Percentiles rank a stretch among this genome's conserved stretches.
Conservation (phyloP, 2,888 invertebrate species). For the Caenorhabditis doughertyi region DNA sequence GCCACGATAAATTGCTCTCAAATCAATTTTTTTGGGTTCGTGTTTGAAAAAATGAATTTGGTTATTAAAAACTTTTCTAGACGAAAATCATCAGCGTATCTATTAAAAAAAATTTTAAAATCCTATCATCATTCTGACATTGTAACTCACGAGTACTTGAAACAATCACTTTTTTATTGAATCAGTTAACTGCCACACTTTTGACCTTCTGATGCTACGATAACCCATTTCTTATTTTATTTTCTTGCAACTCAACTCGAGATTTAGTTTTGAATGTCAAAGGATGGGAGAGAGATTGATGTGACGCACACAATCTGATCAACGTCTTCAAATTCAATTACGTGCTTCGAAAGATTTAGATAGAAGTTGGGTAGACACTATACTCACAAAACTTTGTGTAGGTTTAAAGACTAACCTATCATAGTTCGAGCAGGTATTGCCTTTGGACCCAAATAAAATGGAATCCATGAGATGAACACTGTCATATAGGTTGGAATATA, state of each 20-base stretch:
- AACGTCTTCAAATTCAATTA: conserved; percentile 65
- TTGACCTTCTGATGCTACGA: too few species aligned
- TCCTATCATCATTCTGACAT: too few species aligned
- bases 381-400: conserved; percentile 11
- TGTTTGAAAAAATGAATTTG: too few species aligned
- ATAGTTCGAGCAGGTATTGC: conserved; percentile 82
- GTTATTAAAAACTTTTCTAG: too few species aligned
- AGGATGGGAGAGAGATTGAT: conserved; percentile 47
- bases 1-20: too few species aligned
- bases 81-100: too few species aligned
- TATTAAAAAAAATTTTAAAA: too few species aligned
- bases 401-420: conserved; percentile 73
- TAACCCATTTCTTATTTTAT: conserved; percentile 5
- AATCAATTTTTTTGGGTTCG: too few species aligned
- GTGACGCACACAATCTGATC: conserved; percentile 62
- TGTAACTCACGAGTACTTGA: too few species aligned
- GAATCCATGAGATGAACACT: conserved; percentile 83
- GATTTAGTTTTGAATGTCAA: conserved; percentile 44
- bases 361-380: not conserved
- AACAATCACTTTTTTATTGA: too few species aligned
- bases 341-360: conserved; percentile 27
- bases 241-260: conserved; percentile 10
- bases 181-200: too few species aligned
- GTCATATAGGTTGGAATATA: conserved; percentile 83
- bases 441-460: conserved; percentile 81